Percentiles rank a stretch among this genome's conserved stretches.
Evolutionary conservation across 2,888 invertebrate genomes (phyloP).

Genomic region (Automeris io): DNA sequence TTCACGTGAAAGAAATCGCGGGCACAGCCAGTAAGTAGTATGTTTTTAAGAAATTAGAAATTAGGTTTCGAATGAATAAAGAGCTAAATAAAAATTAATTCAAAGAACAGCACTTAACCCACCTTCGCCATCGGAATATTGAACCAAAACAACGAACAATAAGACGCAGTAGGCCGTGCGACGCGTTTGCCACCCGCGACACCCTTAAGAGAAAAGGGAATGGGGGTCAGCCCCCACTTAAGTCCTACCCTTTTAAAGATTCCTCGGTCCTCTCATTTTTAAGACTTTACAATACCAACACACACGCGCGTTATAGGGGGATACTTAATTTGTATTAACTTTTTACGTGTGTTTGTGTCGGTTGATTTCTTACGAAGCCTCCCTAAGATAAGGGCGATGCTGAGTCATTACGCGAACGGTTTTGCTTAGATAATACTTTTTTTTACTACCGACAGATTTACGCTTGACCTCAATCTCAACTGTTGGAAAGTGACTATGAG

Average conservation of each 20-base stretch:
- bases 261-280: conserved; percentile 74
- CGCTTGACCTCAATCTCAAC: too few species aligned
- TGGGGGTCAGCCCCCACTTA: conserved; percentile 57
- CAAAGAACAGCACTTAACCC: conserved; percentile 57
- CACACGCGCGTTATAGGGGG: conserved; percentile 50
- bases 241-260: conserved; percentile 77
- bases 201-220: conserved; percentile 36
- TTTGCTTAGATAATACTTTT: too few species aligned
- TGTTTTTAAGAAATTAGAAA: too few species aligned
- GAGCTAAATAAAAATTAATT: conserved; percentile 28
- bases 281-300: conserved; percentile 75
- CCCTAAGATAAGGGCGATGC: too few species aligned
- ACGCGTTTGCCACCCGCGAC: conserved; percentile 57
- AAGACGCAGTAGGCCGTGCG: conserved; percentile 61
- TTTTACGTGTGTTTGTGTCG: conserved; percentile 29
- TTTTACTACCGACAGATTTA: too few species aligned
- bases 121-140: conserved; percentile 63
- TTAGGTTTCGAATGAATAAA: conserved; percentile 12
- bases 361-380: conserved; percentile 2
- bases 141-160: conserved; percentile 72
- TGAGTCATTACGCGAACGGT: too few species aligned
- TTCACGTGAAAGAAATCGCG: not conserved
- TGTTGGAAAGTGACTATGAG: too few species aligned
- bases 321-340: conserved; percentile 58
- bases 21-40: not conserved